Evolutionary conservation across 2,113 vertebrate genomes (phyloP), one percentile per base, ranked within the genome.

Genomic region (Buteo buteo): DNA sequence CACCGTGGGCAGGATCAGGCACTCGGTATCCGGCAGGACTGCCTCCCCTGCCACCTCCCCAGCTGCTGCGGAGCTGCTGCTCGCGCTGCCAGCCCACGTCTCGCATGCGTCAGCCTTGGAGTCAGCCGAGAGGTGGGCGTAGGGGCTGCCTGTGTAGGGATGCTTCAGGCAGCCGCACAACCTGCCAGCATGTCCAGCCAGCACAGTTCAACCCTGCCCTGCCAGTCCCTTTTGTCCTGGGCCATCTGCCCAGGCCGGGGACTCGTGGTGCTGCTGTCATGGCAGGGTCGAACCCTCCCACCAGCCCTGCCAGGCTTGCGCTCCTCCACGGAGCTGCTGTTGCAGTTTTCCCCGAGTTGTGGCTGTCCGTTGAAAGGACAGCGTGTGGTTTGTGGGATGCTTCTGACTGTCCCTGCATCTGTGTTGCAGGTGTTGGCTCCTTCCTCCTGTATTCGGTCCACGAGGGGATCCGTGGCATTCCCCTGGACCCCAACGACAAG

Each of bases 391-490:
- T 58, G 18, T 12, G 58, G 40, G 42, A 3, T 44, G 38, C 3
- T 3, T 47, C 70, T 88, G 66, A 82, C 45, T 31, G 47, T 76
- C 54, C n/a, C 31, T 2, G 0, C 9, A 3, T 58, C 44, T 94
- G n/a, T 93, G 19, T 82, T 16, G 1, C 97, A 99, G 99, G 99
- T 7, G 99, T 99, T 96, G 99, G 99, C 58, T 99, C 99, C 62
- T 99, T 99, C 97, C 98, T 99, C 59, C 98, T 99, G 42, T 99
- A 99, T 86, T 99, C 99, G 0, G 99, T 99, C 72, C 99, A 99
- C 0, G 99, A 99, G 96, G 99, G 99, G 52, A 99, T 99, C 93
- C 98, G 99, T 2, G 99, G 99, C 93, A 99, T 99, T 82, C 99
- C 99, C 5, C 97, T 99, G 64, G 99, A 99, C 91, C 99, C 99